Base-by-base conservation (phyloP, 2,113 vertebrate genomes). In the Calidris pugnax region DNA sequence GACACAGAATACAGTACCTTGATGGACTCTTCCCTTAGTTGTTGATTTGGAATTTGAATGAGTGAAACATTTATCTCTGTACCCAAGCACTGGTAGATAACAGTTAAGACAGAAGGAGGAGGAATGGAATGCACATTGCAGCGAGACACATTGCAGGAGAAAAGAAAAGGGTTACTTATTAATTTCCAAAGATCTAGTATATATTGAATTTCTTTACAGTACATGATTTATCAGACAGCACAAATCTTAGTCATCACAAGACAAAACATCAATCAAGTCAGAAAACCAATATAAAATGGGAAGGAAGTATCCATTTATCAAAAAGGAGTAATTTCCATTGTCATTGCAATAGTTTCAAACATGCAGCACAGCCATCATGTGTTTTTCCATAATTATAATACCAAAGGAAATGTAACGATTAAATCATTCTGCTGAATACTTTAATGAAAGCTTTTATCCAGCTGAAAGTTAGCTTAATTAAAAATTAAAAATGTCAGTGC, bases 51-150 rank as follows among this genome's bases (percentile, higher is more conserved):
- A 98, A 98, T 99, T 97, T 98, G 99, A 98, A 97, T 99, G 99
- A 98, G 98, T 99, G 98, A 99, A 99, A 97, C 99, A 98, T 98
- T 99, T 99, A 99, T 99, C 98, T 98, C 98, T 99, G 99, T 99
- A 98, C 97, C 98, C 99, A 98, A 99, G 98, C 97, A 99, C 99
- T 99, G 98, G 98, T 23, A 98, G 97, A 97, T 97, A 98, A 98
- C 97, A 98, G 97, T 98, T 97, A 98, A 98, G 97, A 97, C 97
- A 97, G 97, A 97, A 98, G 98, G 85, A 98, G 98, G 95, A 98
- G 96, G 97, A 98, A 98, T 97, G 97, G 98, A 98, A 98, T 96
- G 97, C 87, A 97, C 85, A 97, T 83, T 98, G 97, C 95, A 98
- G 98, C 93, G 60, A 98, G 95, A 97, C 95, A 98, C 90, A 95